Evolutionary conservation across 2,113 vertebrate genomes (phyloP).

Genomic region (Lates calcarifer): DNA sequence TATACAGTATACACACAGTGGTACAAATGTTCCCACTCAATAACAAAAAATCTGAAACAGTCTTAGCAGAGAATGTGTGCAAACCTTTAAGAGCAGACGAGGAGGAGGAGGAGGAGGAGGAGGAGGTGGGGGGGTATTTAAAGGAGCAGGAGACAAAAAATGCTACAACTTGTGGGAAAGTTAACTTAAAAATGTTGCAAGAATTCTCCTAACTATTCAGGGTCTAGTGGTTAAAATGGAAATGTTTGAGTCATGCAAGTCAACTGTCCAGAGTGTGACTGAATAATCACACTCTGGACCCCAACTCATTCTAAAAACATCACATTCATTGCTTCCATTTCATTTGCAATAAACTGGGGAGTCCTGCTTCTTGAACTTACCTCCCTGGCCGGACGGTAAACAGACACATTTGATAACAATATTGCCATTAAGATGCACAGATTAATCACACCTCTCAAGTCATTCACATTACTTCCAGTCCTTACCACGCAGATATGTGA

Average conservation of each 20-base stretch:
- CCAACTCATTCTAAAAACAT: not conserved
- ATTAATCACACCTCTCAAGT: not conserved
- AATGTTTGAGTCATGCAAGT: not conserved
- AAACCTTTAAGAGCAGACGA: slow-evolving; percentile 28
- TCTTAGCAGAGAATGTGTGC: slow-evolving; percentile 58
- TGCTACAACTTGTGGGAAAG: not conserved
- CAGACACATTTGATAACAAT: slow-evolving; percentile 11
- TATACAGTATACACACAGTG: slow-evolving; percentile 14
- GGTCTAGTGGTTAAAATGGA: not conserved
- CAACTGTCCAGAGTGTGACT: not conserved
- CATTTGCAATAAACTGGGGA: not conserved
- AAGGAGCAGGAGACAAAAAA: slow-evolving; percentile 12
- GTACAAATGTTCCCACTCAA: slow-evolving; percentile 14
- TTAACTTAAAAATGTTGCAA: not conserved
- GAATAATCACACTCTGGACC: not conserved
- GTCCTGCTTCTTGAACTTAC: not conserved
- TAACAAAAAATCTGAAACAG: slow-evolving; percentile 37
- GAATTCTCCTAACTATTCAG: not conserved
- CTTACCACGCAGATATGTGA: not conserved
- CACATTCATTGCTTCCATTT: slow-evolving; percentile 16
- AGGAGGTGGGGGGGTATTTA: not conserved
- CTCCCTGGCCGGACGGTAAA: slow-evolving; percentile 1
- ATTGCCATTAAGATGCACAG: slow-evolving; percentile 40
- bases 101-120: not conserved
- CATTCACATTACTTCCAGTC: slow-evolving; percentile 21